A percentile compares a stretch with the other conserved stretches of the same genome.
Conservation (phyloP, 2,888 invertebrate species). For the Neelides folsomi region DNA sequence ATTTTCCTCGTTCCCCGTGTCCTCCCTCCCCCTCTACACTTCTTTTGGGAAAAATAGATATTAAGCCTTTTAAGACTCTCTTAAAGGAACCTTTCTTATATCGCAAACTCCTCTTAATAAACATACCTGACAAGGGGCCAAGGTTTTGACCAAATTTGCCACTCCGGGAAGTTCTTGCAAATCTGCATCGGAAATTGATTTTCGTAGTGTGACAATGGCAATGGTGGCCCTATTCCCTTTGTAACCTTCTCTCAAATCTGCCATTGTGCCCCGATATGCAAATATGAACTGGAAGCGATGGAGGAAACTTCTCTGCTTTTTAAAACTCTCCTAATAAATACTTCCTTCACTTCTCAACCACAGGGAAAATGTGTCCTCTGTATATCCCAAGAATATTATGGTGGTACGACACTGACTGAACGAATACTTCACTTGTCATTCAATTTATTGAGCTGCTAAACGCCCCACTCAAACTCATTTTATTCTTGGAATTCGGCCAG, state of each 20-base stretch:
- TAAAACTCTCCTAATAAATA: too few species aligned
- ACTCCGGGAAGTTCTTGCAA: slow-evolving; percentile 22
- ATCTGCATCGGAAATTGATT: slow-evolving; percentile 24
- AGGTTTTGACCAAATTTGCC: slow-evolving; percentile 23
- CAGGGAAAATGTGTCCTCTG: too few species aligned
- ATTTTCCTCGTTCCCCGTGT: not conserved
- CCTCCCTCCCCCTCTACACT: not conserved
- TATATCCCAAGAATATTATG: too few species aligned
- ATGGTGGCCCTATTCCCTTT: slow-evolving; percentile 19
- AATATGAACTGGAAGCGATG: not conserved
- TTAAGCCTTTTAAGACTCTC: not conserved
- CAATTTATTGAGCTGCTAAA: too few species aligned
- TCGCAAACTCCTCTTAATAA: too few species aligned
- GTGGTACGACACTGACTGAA: too few species aligned
- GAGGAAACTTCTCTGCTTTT: too few species aligned
- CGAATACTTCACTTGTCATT: too few species aligned
- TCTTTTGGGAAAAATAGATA: not conserved
- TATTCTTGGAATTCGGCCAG: too few species aligned
- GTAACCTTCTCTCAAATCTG: not conserved
- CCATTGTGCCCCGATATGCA: not conserved
- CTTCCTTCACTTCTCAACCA: too few species aligned
- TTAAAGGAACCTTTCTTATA: too few species aligned
- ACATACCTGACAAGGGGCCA: slow-evolving; percentile 10
- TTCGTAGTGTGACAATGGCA: slow-evolving; percentile 23
- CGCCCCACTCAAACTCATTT: too few species aligned